Conservation (phyloP, 2,888 invertebrate species). For the Dryobotodes eremita region DNA sequence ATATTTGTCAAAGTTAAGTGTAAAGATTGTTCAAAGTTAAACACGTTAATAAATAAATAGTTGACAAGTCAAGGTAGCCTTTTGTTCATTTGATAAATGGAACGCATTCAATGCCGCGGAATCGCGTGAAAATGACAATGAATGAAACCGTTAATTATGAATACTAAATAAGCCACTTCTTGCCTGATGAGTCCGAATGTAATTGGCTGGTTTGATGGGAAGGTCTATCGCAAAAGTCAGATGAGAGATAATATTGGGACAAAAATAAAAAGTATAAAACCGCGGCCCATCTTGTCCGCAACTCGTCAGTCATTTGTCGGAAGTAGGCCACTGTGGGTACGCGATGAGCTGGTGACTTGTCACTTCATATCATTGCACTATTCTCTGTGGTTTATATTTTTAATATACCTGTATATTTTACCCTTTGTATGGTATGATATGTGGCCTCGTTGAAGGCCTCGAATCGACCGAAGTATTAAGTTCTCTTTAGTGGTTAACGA, state of each 20-base stretch:
- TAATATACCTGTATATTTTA: conserved; percentile 7
- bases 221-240: conserved; percentile 3
- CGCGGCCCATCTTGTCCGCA: conserved; percentile 15
- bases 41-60: conserved; percentile 23
- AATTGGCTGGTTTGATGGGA: neutral
- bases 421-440: neutral
- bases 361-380: conserved; percentile 47
- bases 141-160: conserved; percentile 33
- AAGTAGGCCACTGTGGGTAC: conserved; percentile 51
- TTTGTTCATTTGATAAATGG: conserved; percentile 37
- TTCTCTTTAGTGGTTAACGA: conserved; percentile 4
- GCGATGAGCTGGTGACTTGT: conserved; percentile 62
- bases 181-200: neutral
- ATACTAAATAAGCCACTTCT: neutral
- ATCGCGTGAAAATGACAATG: conserved; percentile 32
- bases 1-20: conserved; percentile 23
- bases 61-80: conserved; percentile 45
- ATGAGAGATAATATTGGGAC: conserved; percentile 1
- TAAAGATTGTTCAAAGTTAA: conserved; percentile 28
- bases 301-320: conserved; percentile 60
- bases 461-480: conserved; percentile 10
- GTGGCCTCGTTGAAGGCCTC: conserved; percentile 7
- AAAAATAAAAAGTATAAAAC: conserved; percentile 21
- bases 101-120: conserved; percentile 34
- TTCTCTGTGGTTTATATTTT: conserved; percentile 34